These are phyloP conservation scores for Stenchaetothrips biformis DNA, from an alignment of 2,888 invertebrate species.

Conservation along the genomic window DNA sequence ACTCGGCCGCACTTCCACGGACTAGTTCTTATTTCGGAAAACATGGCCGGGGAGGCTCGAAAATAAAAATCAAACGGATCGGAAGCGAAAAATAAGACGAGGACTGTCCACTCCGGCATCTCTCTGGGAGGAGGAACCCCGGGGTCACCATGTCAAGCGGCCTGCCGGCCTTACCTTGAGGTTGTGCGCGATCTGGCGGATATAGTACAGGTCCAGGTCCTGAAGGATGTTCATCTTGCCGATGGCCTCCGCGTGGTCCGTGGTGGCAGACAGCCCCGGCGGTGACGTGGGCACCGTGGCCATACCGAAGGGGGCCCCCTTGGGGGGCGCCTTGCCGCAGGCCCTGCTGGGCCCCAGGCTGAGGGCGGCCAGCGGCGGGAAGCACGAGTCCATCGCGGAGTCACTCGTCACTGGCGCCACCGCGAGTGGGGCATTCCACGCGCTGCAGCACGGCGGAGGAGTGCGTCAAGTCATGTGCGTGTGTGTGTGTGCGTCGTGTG, in stretches of 20 bases:
- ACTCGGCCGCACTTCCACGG: too few species aligned
- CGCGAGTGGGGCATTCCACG: neutral
- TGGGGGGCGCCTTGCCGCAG: slow-evolving; percentile 27
- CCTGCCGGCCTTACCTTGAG: slow-evolving; percentile 47
- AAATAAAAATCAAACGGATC: neutral
- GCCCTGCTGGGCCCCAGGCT: slow-evolving; percentile 44
- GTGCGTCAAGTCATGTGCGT: neutral
- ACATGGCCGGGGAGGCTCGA: neutral
- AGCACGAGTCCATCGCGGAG: slow-evolving; percentile 49
- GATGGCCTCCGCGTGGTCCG: slow-evolving; percentile 35
- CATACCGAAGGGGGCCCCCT: slow-evolving; percentile 33
- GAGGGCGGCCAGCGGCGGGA: slow-evolving; percentile 49
- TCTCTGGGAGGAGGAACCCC: neutral
- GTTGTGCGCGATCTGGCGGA: slow-evolving; percentile 53
- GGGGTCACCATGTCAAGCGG: neutral
- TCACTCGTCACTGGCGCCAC: neutral
- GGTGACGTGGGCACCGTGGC: slow-evolving; percentile 30
- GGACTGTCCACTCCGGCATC: neutral
- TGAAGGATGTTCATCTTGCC: slow-evolving; percentile 51
- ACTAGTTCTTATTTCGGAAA: neutral
- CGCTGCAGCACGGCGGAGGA: neutral
- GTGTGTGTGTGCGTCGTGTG: neutral
- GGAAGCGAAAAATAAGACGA: neutral
- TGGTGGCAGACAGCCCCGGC: slow-evolving; percentile 29
- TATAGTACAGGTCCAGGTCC: slow-evolving; percentile 53